Percentiles rank a stretch among this genome's conserved stretches.
phyloP scores from a whole-genome alignment of 2,113 vertebrate species.

The Tragelaphus imberbis region DNA sequence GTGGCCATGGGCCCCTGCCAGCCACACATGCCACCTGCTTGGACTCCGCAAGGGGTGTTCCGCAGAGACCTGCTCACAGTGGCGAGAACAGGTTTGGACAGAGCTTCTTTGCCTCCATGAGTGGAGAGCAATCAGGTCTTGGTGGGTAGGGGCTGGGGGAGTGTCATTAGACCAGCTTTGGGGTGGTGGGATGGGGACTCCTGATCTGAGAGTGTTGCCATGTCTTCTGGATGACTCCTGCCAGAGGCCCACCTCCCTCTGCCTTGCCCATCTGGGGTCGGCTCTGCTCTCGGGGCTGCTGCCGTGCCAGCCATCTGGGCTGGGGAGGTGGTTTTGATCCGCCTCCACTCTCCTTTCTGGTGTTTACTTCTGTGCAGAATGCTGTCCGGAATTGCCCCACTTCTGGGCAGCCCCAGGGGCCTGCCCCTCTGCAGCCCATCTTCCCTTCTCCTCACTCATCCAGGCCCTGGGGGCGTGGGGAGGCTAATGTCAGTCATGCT shows the following conservation, averaged over 20 bases:
- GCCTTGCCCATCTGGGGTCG: not conserved
- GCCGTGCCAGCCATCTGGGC: not conserved
- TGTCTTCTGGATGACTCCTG: not conserved
- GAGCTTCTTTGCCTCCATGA: not conserved
- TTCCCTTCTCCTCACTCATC: not conserved
- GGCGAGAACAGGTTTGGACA: conserved; percentile 22
- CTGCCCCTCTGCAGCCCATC: not conserved
- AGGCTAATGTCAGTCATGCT: not conserved
- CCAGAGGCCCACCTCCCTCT: not conserved
- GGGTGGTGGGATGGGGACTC: not conserved
- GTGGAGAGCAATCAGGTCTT: not conserved
- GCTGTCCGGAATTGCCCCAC: not conserved
- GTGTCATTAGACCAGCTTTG: not conserved
- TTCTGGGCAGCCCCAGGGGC: not conserved
- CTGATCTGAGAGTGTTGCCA: not conserved
- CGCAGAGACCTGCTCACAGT: not conserved
- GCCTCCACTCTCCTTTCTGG: conserved; percentile 11
- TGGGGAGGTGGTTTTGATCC: not conserved
- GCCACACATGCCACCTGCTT: not conserved
- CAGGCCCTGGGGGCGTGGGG: not conserved
- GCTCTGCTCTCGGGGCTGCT: not conserved
- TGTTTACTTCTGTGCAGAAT: not conserved
- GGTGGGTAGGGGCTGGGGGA: not conserved
- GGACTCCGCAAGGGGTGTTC: not conserved
- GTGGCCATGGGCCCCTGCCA: not conserved